These are phyloP conservation scores for Riparia riparia DNA, from an alignment of 2,113 vertebrate species.

Conservation along the genomic window DNA sequence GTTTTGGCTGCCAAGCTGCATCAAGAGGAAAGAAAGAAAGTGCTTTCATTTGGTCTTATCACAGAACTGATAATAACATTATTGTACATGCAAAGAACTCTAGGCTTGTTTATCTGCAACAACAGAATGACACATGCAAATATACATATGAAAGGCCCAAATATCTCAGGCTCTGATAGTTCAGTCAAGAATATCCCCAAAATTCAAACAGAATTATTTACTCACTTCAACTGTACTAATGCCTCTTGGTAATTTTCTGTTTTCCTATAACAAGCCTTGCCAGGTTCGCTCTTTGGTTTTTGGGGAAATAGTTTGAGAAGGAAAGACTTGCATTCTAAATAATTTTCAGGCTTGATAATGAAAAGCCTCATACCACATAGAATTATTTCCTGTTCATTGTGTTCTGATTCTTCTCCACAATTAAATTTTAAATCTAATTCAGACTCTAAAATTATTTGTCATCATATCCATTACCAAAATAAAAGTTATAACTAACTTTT, in stretches of 20 bases:
- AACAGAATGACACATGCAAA: slow-evolving; percentile 30
- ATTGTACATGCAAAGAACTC: slow-evolving; percentile 42
- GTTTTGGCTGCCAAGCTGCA: slow-evolving; percentile 38
- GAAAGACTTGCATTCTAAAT: neutral
- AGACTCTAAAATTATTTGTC: neutral
- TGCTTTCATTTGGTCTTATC: slow-evolving; percentile 35
- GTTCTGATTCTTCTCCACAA: neutral
- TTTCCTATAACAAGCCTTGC: neutral
- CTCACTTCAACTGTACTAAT: neutral
- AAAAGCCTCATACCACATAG: neutral
- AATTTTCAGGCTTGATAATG: neutral
- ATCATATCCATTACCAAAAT: neutral
- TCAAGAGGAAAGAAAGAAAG: neutral
- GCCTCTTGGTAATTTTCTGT: neutral
- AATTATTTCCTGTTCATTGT: neutral
- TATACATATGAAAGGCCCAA: slow-evolving; percentile 24
- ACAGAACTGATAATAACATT: neutral
- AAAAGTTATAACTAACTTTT: neutral
- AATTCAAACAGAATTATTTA: slow-evolving; percentile 11
- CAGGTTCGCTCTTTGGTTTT: neutral
- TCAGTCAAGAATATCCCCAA: slow-evolving; percentile 18
- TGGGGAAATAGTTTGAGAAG: neutral
- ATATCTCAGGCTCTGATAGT: neutral
- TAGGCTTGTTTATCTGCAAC: slow-evolving; percentile 1
- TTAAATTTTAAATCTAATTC: neutral